Percentiles rank a stretch among this genome's conserved stretches.
Conservation (phyloP, 2,888 invertebrate genomes). For the Drosophila lacicola region DNA sequence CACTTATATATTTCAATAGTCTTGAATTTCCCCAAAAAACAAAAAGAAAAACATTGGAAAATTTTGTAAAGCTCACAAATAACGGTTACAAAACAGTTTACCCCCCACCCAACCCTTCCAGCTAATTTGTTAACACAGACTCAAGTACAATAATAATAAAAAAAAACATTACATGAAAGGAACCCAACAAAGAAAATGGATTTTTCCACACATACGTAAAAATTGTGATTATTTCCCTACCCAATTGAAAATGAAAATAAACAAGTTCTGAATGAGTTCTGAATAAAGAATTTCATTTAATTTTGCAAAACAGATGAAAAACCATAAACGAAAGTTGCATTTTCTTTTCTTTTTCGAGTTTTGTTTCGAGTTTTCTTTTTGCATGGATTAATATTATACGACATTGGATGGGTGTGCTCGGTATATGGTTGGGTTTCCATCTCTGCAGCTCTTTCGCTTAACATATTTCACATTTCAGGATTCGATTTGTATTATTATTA, state of each 20-base stretch:
- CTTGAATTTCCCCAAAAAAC: background rate
- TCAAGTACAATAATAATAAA: constrained; percentile 2
- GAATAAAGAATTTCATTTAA: constrained; percentile 61
- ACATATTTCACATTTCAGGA: constrained; percentile 38
- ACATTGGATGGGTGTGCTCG: background rate
- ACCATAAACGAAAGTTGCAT: constrained; percentile 29
- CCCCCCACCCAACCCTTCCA: background rate
- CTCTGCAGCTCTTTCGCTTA: constrained; percentile 33
- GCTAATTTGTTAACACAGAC: constrained; percentile 1
- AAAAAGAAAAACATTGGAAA: constrained; percentile 18
- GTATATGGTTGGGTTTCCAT: constrained; percentile 9
- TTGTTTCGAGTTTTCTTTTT: background rate
- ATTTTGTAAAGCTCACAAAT: constrained; percentile 18
- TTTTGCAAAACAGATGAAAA: constrained; percentile 49
- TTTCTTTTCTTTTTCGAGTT: constrained; percentile 21
- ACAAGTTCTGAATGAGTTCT: constrained; percentile 32
- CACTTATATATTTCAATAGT: constrained; percentile 3
- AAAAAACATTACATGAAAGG: constrained; percentile 1
- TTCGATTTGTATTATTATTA: constrained; percentile 7
- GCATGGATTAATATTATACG: constrained; percentile 3
- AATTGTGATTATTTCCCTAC: constrained; percentile 39
- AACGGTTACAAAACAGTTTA: background rate
- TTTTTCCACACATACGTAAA: constrained; percentile 31
- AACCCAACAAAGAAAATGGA: background rate
- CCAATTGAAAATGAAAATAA: constrained; percentile 13